These are phyloP conservation scores for Setophaga petechia DNA, from an alignment of 2,113 vertebrate genomes.

Conservation along the genomic window DNA sequence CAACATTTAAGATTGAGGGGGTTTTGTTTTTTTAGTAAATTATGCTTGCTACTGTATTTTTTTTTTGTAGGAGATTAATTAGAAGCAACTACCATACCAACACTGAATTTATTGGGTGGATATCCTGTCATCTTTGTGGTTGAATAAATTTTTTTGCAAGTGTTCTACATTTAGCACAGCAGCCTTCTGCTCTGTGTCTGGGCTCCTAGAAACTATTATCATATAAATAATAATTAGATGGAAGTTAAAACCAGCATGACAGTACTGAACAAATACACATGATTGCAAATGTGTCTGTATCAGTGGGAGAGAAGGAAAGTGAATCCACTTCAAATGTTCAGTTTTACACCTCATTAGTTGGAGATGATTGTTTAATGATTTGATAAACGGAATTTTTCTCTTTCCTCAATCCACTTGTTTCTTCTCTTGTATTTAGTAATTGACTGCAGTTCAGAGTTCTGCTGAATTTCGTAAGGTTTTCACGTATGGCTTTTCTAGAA, in stretches of 20 bases:
- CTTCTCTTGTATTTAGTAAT: neutral
- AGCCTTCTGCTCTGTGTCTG: neutral
- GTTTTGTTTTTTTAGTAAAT: neutral
- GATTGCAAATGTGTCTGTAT: neutral
- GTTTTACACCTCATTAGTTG: neutral
- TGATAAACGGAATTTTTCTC: neutral
- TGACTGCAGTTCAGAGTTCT: neutral
- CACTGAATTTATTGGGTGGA: neutral
- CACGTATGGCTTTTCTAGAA: neutral
- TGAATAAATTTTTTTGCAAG: neutral
- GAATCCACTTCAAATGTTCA: neutral
- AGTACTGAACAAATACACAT: neutral
- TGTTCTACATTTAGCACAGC: neutral
- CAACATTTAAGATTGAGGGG: neutral
- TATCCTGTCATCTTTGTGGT: neutral
- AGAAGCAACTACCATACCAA: neutral
- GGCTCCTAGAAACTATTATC: neutral
- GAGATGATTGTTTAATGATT: neutral
- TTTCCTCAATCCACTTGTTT: neutral
- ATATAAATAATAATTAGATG: slow-evolving; percentile 1
- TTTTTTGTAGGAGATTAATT: neutral
- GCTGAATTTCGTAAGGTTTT: neutral
- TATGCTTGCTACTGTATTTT: neutral
- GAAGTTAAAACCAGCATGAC: neutral
- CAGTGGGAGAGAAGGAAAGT: neutral